These are phyloP conservation scores for Arremon aurantiirostris DNA, from an alignment of 2,797 vertebrate genomes.

Conservation along the genomic window DNA sequence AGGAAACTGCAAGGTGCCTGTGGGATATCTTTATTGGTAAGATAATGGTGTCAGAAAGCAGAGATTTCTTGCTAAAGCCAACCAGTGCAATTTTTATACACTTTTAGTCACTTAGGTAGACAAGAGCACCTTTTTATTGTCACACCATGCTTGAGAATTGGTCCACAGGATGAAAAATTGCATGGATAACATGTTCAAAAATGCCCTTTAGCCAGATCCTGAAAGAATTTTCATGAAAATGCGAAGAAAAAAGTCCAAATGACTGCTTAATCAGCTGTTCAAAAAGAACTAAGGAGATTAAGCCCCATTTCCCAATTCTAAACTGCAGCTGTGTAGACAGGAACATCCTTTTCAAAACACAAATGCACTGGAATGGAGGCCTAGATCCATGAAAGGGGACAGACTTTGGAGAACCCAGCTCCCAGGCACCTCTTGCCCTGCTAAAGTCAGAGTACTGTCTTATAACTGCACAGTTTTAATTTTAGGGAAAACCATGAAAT, in stretches of 20 bases:
- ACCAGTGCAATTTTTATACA: background rate
- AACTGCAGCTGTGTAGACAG: background rate
- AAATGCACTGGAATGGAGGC: background rate
- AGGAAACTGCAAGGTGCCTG: background rate
- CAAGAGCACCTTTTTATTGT: background rate
- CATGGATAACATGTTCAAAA: background rate
- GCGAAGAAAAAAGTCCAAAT: background rate
- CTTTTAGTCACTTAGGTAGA: background rate
- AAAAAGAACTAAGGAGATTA: background rate
- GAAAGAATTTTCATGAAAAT: background rate
- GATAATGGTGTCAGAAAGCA: background rate
- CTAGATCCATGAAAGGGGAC: background rate
- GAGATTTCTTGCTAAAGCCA: background rate
- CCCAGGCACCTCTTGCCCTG: background rate
- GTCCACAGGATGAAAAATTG: background rate
- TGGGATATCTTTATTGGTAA: background rate
- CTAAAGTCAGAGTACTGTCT: background rate
- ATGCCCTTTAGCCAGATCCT: background rate
- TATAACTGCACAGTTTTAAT: background rate
- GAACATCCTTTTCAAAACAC: background rate
- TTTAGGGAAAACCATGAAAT: background rate
- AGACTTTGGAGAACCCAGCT: background rate
- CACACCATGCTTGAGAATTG: background rate
- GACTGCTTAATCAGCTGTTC: background rate
- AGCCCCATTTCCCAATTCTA: background rate